These are phyloP conservation scores for Calypte anna DNA, from an alignment of 2,113 vertebrate species.

Conservation along the genomic window DNA sequence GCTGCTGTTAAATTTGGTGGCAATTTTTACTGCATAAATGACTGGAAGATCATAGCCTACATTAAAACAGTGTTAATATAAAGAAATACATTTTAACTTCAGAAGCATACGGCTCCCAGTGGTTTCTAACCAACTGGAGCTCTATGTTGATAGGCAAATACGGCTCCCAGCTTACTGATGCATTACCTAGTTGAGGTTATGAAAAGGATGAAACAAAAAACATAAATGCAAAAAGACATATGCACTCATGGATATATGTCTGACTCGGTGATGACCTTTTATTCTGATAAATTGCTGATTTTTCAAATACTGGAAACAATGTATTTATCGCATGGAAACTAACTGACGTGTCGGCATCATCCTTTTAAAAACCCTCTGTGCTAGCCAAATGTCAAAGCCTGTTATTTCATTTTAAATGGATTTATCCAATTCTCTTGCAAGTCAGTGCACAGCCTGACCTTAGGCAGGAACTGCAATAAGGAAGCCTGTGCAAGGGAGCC, in stretches of 20 bases:
- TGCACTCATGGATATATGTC: background rate
- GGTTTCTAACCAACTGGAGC: background rate
- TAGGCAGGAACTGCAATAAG: background rate
- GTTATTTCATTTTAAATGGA: background rate
- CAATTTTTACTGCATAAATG: slow-evolving; percentile 34
- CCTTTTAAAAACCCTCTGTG: background rate
- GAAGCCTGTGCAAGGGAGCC: background rate
- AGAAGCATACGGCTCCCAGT: slow-evolving; percentile 1
- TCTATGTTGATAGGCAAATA: slow-evolving; percentile 38
- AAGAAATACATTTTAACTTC: background rate
- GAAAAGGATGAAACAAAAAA: background rate
- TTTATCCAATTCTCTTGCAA: slow-evolving; percentile 14
- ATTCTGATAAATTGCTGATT: background rate
- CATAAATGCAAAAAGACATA: background rate
- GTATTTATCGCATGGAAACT: slow-evolving; percentile 2
- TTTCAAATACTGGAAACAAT: slow-evolving; percentile 11
- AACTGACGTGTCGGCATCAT: background rate
- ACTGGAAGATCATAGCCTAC: background rate
- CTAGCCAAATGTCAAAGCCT: slow-evolving; percentile 4
- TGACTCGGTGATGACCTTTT: background rate
- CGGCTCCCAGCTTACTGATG: background rate
- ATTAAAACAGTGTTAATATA: slow-evolving; percentile 23
- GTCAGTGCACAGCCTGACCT: background rate
- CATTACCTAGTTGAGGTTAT: background rate
- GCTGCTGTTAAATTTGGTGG: slow-evolving; percentile 21